These are phyloP conservation scores for Chelonus insularis DNA, from an alignment of 1,140 invertebrate genomes.

Conservation along the genomic window DNA sequence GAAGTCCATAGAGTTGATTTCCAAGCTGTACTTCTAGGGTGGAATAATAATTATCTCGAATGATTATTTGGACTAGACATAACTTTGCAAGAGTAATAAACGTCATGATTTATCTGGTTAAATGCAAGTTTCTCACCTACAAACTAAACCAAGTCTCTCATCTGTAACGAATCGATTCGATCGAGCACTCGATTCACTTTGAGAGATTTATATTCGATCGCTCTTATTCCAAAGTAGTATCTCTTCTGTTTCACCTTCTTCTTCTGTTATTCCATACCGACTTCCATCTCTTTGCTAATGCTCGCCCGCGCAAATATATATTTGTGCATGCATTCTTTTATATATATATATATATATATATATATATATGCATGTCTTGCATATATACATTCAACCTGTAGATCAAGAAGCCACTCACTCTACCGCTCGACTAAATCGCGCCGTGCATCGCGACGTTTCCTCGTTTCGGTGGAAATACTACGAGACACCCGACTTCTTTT, in stretches of 20 bases:
- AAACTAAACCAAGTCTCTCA: slow-evolving; percentile 1
- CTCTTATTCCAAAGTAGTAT: slow-evolving; percentile 1
- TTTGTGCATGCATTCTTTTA: too few species aligned
- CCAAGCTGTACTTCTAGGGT: slow-evolving; percentile 29
- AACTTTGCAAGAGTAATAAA: too few species aligned
- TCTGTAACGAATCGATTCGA: slow-evolving; percentile 35
- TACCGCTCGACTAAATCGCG: slow-evolving; percentile 29
- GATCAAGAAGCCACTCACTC: not conserved
- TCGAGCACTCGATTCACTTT: slow-evolving; percentile 27
- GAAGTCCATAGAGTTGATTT: not conserved
- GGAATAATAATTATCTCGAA: slow-evolving; percentile 55
- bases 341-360: slow-evolving; percentile 19
- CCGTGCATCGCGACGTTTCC: slow-evolving; percentile 33
- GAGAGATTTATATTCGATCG: slow-evolving; percentile 30
- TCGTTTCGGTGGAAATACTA: slow-evolving; percentile 27
- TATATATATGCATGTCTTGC: not conserved
- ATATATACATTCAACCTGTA: not conserved
- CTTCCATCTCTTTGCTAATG: too few species aligned
- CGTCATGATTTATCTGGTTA: not conserved
- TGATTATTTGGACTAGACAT: not conserved
- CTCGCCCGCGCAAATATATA: too few species aligned
- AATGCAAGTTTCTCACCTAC: slow-evolving; percentile 1
- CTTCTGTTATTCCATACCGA: not conserved
- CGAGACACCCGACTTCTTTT: slow-evolving; percentile 32
- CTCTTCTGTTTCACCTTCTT: not conserved